A percentile compares a stretch with the other conserved stretches of the same genome.
phyloP scores from a whole-genome alignment of 2,888 invertebrate genomes.

The Agrotis segetum region DNA sequence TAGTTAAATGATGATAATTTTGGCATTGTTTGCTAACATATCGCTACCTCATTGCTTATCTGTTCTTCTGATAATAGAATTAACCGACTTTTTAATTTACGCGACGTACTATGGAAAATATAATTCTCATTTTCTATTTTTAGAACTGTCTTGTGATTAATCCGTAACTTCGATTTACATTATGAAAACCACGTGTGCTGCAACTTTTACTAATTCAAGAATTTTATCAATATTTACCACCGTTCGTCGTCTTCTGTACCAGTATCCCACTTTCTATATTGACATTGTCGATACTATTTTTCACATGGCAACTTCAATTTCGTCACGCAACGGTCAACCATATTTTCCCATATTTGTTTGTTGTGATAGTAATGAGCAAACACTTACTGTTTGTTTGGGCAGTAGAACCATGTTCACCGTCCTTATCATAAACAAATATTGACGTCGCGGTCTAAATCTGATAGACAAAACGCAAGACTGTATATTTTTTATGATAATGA shows the following conservation, averaged over 20 bases:
- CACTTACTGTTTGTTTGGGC: slow-evolving; percentile 54
- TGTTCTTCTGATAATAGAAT: slow-evolving; percentile 14
- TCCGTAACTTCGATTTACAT: background rate
- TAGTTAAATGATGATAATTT: slow-evolving; percentile 1
- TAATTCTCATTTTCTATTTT: background rate
- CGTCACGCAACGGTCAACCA: slow-evolving; percentile 37
- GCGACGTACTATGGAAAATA: background rate
- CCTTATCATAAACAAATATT: slow-evolving; percentile 68
- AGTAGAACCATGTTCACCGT: slow-evolving; percentile 37
- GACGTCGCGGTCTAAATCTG: slow-evolving; percentile 54
- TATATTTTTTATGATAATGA: slow-evolving; percentile 33
- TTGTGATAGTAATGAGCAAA: slow-evolving; percentile 59
- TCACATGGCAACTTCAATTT: slow-evolving; percentile 52
- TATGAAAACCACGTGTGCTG: background rate
- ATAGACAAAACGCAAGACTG: slow-evolving; percentile 50
- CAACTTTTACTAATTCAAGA: slow-evolving; percentile 4
- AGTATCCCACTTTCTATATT: slow-evolving; percentile 56
- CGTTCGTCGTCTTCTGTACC: slow-evolving; percentile 31
- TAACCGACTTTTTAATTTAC: background rate
- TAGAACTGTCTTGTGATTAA: background rate
- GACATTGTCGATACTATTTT: slow-evolving; percentile 48
- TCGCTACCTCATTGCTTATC: slow-evolving; percentile 27
- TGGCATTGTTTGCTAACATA: slow-evolving; percentile 14
- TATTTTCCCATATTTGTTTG: slow-evolving; percentile 64
- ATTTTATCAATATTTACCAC: slow-evolving; percentile 27